Base-by-base conservation (phyloP, 2,888 invertebrate genomes). In the Eulithis prunata region DNA sequence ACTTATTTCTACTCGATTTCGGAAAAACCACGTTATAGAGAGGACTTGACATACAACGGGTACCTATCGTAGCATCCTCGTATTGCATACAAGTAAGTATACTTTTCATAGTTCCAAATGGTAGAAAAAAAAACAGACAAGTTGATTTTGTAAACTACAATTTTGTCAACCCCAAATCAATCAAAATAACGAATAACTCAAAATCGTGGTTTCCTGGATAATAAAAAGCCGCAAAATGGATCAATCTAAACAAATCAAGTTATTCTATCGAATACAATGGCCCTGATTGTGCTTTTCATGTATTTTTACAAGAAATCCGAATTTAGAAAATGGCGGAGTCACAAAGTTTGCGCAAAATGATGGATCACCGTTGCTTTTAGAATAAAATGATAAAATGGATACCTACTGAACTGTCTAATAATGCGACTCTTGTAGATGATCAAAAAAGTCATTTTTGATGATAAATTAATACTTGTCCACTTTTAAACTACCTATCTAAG, bases 201-300 rank as follows among this genome's bases (percentile, higher is more conserved):
- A 72, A 73, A 68, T 61, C 62, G 71, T 72, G 62, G 71, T 79
- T 86, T 86, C 80, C 83, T 79, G 83, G 79, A 78, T 78, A 78
- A 59, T 70, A 73, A 73, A 73, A 74, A 70, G 64, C 56, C 54
- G 41, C 60, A 68, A 76, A 86, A 90, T 88, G 82, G 86, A 88
- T 88, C 87, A 82, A 88, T 88, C 88, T 85, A 89, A 88, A 87
- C 87, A 87, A 84, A 86, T 85, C 81, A 75, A 82, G 75, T 81
- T 76, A 81, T 72, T 73, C 77, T 74, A 78, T 75, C 70, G 71
- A 66, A 74, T 78, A 90, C 90, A 90, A 91, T 89, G 70, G 76
- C 36, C 78, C 82, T 90, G 88, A 90, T 91, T 91, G 81, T 73
- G 75, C 79, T 76, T 88, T 86, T 84, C 78, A 80, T 79, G 62